These are phyloP conservation scores for Calonectris borealis DNA, from an alignment of 2,113 vertebrate genomes.

Conservation along the genomic window DNA sequence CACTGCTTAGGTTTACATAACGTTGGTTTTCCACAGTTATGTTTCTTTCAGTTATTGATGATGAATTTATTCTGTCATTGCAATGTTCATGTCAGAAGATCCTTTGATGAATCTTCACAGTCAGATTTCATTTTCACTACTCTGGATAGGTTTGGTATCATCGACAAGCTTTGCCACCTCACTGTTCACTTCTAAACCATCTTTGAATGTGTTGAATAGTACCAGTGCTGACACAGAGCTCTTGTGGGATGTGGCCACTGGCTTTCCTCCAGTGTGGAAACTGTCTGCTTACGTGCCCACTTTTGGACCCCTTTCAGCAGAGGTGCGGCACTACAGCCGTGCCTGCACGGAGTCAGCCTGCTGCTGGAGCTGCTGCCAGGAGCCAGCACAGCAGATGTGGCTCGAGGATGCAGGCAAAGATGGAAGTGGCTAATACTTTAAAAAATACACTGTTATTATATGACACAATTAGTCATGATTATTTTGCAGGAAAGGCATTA, in stretches of 20 bases:
- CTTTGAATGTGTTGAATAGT: not conserved
- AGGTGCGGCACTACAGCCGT: not conserved
- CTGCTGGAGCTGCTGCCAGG: not conserved
- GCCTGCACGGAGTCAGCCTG: accelerated
- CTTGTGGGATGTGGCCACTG: not conserved
- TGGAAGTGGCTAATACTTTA: not conserved
- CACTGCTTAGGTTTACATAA: not conserved
- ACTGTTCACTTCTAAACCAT: not conserved
- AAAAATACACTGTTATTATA: not conserved
- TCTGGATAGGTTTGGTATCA: not conserved
- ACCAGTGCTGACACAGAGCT: not conserved
- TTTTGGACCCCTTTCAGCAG: not conserved
- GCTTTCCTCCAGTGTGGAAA: not conserved
- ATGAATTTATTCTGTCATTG: not conserved
- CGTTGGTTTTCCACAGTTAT: not conserved
- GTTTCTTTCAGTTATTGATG: not conserved
- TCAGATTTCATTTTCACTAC: not conserved
- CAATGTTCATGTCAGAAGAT: not conserved
- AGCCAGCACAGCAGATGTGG: not conserved
- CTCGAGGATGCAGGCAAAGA: not conserved
- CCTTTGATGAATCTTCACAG: not conserved
- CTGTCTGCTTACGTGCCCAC: accelerated
- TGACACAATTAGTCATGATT: not conserved
- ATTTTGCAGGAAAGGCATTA: not conserved
- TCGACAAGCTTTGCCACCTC: not conserved